Evolutionary conservation across 2,113 vertebrate species (phyloP).

Genomic region (Cyanoderma ruficeps): DNA sequence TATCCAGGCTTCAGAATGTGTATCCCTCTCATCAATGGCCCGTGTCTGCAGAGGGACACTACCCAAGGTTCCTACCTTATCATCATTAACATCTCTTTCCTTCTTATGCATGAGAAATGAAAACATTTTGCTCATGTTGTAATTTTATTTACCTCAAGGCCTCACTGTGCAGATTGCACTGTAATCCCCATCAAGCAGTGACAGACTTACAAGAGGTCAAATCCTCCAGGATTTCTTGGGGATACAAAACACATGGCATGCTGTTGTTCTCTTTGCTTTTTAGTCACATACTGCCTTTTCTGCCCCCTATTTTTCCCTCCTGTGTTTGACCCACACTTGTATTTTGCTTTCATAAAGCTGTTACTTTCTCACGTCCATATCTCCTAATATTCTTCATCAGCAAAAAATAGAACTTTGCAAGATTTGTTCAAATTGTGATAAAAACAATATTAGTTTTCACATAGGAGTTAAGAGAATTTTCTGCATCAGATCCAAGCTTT

Average conservation of each 20-base stretch:
- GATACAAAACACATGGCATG: not conserved
- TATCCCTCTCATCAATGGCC: not conserved
- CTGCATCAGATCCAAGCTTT: not conserved
- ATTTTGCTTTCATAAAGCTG: not conserved
- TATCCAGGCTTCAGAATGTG: not conserved
- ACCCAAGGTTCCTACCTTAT: not conserved
- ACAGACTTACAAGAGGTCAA: not conserved
- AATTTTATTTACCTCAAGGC: not conserved
- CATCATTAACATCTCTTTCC: not conserved
- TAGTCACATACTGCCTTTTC: not conserved
- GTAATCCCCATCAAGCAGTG: not conserved
- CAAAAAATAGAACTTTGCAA: constrained; percentile 9
- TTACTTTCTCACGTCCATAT: not conserved
- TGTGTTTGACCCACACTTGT: not conserved
- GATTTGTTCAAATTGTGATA: not conserved
- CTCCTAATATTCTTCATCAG: not conserved
- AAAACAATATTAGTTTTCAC: not conserved
- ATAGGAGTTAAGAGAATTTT: not conserved
- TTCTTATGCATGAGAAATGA: not conserved
- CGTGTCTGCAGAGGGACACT: not conserved
- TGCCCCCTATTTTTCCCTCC: not conserved
- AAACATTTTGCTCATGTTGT: not conserved
- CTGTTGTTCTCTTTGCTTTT: not conserved
- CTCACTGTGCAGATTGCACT: not conserved
- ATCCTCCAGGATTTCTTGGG: not conserved